Evolutionary conservation across 2,888 invertebrate genomes (phyloP).

Genomic region (Nomada ruficornis): DNA sequence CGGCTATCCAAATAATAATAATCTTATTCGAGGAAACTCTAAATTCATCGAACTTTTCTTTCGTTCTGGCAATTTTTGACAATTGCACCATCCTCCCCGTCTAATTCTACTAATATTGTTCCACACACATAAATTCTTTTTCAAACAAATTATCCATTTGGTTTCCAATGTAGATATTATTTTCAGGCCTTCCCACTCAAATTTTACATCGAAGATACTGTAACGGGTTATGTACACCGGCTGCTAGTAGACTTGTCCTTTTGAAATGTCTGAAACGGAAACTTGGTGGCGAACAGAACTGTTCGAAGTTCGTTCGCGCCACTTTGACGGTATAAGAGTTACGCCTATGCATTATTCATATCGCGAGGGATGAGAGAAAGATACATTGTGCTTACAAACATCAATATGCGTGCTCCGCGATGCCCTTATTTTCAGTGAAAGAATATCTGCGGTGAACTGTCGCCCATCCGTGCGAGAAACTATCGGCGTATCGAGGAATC

Average conservation of each 20-base stretch:
- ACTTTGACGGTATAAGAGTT: slow-evolving; percentile 67
- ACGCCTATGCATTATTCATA: slow-evolving; percentile 74
- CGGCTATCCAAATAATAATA: background rate
- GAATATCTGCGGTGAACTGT: slow-evolving; percentile 42
- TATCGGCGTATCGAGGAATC: slow-evolving; percentile 34
- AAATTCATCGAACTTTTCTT: slow-evolving; percentile 9
- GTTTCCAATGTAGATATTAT: no score
- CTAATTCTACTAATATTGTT: background rate
- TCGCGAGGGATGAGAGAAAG: slow-evolving; percentile 57
- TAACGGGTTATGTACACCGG: slow-evolving; percentile 10
- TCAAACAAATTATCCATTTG: background rate
- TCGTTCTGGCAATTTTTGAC: slow-evolving; percentile 5
- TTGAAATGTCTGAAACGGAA: slow-evolving; percentile 61
- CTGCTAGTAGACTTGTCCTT: slow-evolving; percentile 46
- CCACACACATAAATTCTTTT: background rate
- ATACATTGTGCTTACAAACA: slow-evolving; percentile 72
- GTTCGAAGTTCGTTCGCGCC: slow-evolving; percentile 70
- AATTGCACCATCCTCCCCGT: background rate
- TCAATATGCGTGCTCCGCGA: slow-evolving; percentile 72
- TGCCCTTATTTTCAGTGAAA: slow-evolving; percentile 61
- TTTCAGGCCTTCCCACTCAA: background rate
- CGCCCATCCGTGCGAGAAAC: slow-evolving; percentile 31
- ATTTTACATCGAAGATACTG: slow-evolving; percentile 2
- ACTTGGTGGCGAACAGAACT: slow-evolving; percentile 32
- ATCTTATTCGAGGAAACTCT: background rate